These are phyloP conservation scores for Heliconius charithonia DNA, from an alignment of 2,888 invertebrate species.

Conservation along the genomic window DNA sequence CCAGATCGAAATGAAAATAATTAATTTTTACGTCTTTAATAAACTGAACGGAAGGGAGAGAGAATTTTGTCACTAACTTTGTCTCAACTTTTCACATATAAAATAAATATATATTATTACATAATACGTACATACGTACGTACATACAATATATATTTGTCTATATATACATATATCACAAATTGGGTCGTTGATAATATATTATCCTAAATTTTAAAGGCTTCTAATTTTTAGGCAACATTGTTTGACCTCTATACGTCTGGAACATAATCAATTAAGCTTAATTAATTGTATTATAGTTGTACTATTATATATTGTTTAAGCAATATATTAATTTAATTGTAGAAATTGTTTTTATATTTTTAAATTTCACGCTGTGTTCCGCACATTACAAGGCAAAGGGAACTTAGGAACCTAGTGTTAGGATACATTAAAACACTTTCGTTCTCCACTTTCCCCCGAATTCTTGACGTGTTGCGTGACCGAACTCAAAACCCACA, in stretches of 20 bases:
- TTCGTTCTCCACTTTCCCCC: too few species aligned
- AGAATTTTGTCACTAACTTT: too few species aligned
- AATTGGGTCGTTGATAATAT: neutral
- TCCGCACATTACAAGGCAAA: neutral
- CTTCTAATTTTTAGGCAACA: constrained; percentile 39
- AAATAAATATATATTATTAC: too few species aligned
- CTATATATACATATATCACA: neutral
- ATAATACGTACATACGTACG: too few species aligned
- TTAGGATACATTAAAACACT: neutral
- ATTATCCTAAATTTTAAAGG: constrained; percentile 38
- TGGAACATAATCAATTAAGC: constrained; percentile 32
- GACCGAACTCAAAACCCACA: too few species aligned
- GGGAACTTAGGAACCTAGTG: neutral
- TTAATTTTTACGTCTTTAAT: too few species aligned
- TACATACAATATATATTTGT: neutral
- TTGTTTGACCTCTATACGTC: constrained; percentile 36
- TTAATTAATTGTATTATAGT: constrained; percentile 32
- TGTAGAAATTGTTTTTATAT: neutral
- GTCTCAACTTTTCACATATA: too few species aligned
- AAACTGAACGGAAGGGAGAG: too few species aligned
- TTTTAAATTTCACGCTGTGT: neutral
- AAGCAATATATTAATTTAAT: neutral
- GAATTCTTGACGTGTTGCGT: too few species aligned
- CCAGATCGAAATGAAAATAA: too few species aligned
- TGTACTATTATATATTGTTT: neutral